Evolutionary conservation across 2,113 vertebrate genomes (phyloP), one percentile per base, ranked within the genome.

Genomic region (Corydoras maculifer): DNA sequence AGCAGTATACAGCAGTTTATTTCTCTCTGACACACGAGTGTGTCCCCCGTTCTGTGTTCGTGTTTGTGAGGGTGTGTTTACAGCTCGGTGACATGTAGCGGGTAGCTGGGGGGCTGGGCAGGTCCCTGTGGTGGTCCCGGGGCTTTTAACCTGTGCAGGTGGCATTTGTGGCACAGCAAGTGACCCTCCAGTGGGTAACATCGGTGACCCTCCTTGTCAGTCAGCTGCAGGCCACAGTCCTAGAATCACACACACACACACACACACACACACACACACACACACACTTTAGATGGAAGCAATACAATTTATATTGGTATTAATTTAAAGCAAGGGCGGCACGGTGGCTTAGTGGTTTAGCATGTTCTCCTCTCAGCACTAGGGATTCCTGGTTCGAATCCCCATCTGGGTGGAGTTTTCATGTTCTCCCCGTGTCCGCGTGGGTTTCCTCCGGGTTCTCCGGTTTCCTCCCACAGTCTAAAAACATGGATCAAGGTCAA

Each of bases 211-310:
- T 98, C 95, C 67, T 98, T 94, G 10, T 97, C 97, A 0, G 97
- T 98, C 77, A 99, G 88, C 91, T 97, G 94, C 68, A 98, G 91
- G 66, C 91, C 87, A 18, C 97, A 99, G 72, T 98, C 97, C 97
- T 99, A 35, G 10, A 66, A 71, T 69, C 35, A 25, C 11, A 69
- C 11, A 68, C 11, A 15, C 11, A 53, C 35, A 61, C 51, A 54
- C 5, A 74, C 0, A 12, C 54, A 79, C 31, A 76, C 0, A 12
- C 54, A 79, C 31, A 76, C 11, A 55, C 60, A 65, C 65, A 66
- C 15, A 49, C 18, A 49, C 59, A 58, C 5, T 14, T 14, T 14
- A 43, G 35, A 43, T 43, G 35, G 7, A 43, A 43, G 7, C 35
- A 43, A 43, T 43, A 43, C 18, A 25, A 25, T 25, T 25, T 25